Conservation (phyloP, 2,797 vertebrate species). For the Linurgus olivaceus region DNA sequence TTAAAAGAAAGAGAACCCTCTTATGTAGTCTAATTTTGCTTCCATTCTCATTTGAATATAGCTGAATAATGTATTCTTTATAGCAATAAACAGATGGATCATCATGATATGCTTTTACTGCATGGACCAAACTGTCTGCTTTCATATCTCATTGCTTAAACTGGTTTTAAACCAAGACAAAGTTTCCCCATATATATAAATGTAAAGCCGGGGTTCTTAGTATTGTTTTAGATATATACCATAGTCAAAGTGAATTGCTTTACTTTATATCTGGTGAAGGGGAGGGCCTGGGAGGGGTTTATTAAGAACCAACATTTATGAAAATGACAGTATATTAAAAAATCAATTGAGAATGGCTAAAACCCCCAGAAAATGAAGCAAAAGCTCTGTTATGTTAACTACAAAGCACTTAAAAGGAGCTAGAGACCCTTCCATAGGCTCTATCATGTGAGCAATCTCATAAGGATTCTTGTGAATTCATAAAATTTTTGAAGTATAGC, state of each 20-base stretch:
- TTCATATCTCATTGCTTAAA: not conserved
- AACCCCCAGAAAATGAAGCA: not conserved
- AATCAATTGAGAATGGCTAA: not conserved
- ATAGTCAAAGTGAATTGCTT: not conserved
- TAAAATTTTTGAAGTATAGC: not conserved
- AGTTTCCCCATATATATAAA: not conserved
- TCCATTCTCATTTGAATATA: not conserved
- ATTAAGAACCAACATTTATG: not conserved
- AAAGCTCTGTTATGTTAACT: not conserved
- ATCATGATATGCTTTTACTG: not conserved
- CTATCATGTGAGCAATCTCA: not conserved
- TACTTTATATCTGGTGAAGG: not conserved
- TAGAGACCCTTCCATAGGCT: not conserved
- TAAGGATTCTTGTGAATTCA: not conserved
- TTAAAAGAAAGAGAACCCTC: not conserved
- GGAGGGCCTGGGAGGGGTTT: not conserved
- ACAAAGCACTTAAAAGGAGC: conserved; percentile 22
- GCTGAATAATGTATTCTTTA: not conserved
- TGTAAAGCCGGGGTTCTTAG: not conserved
- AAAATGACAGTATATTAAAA: not conserved
- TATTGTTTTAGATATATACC: not conserved
- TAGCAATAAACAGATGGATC: not conserved
- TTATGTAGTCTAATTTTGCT: not conserved
- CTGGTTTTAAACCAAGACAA: not conserved
- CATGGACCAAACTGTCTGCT: not conserved